These are phyloP conservation scores for Synanthedon myopaeformis DNA, from an alignment of 2,888 invertebrate species.

Conservation along the genomic window DNA sequence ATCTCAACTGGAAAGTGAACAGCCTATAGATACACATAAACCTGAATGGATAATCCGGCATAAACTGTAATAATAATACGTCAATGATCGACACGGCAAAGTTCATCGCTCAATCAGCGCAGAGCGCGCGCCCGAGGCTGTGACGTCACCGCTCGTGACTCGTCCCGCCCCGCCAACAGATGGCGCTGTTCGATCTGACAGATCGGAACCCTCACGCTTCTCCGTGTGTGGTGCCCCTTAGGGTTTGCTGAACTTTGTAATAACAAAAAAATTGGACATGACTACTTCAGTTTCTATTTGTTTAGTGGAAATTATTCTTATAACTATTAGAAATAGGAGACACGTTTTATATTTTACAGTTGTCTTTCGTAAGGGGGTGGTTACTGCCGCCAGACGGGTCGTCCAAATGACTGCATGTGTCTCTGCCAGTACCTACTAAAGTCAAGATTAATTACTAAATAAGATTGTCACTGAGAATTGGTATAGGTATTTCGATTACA, in stretches of 20 bases:
- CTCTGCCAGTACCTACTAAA: no score
- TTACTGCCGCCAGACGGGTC: no score
- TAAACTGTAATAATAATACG: constrained; percentile 48
- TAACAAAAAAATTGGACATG: neutral
- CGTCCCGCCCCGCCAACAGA: constrained; percentile 53
- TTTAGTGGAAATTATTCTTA: neutral
- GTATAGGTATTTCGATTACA: no score
- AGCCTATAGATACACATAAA: constrained; percentile 33
- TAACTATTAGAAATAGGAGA: no score
- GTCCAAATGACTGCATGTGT: no score
- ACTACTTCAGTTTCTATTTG: constrained; percentile 1
- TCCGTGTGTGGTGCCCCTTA: constrained; percentile 32
- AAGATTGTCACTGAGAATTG: no score
- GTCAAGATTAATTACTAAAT: no score
- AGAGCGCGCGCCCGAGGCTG: constrained; percentile 37
- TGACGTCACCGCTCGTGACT: constrained; percentile 59
- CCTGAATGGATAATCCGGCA: constrained; percentile 59
- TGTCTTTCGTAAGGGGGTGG: no score
- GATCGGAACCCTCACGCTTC: constrained; percentile 20
- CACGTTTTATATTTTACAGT: no score
- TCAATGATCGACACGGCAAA: constrained; percentile 55
- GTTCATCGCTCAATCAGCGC: constrained; percentile 64
- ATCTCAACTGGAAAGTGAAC: constrained; percentile 6
- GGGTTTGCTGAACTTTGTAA: constrained; percentile 19
- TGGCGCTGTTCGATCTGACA: constrained; percentile 38